Base-by-base conservation (phyloP, 2,797 vertebrate genomes). In the Pangasius larnaudii region DNA sequence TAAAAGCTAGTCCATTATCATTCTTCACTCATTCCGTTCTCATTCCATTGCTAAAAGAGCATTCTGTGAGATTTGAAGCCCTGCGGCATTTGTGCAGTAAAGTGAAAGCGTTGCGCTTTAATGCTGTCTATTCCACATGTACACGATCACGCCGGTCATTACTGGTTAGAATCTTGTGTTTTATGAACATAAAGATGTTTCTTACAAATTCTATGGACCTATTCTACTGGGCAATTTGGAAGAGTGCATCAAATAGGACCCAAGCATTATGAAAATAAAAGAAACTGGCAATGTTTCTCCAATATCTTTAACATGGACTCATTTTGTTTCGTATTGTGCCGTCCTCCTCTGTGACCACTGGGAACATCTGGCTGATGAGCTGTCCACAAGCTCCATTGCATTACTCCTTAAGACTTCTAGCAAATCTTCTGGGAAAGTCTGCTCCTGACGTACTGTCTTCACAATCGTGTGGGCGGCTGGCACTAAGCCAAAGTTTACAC, bases 361-460 rank as follows among this genome's bases (percentile, higher is more conserved):
- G 56, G 67, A 74, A 53, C 49, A 58, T 77, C 33, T 77, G 59
- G 46, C 19, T 67, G 49, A 86, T 71, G 33, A 86, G 67, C 51
- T 89, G 75, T 90, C 74, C 58, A 51, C 71, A 75, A 88, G 59
- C 61, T 74, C 30, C 77, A 87, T 30, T 85, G 67, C 33, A 88
- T 13, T 63, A 75, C 69, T 88, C 61, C 56, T 88, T 88, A 33
- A 78, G 86, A 67, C 58, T 53, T 78, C 49, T 65, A 61, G 42
- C 4, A 4, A 39, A 59, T 86, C 80, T 63, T 84, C 1, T 36
- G 58, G 59, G 88, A 86, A 85, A 7, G 30, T 49, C 46, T 79
- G 56, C 58, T 88, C 27, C 84, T 88, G 91, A 89, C n/a, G 82
- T 65, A 84, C 72, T 79, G 86, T 72, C 86, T 72, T 67, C 19